Evolutionary conservation across 2,113 vertebrate genomes (phyloP), one percentile per base, ranked within the genome.

Genomic region (Chamaea fasciata): DNA sequence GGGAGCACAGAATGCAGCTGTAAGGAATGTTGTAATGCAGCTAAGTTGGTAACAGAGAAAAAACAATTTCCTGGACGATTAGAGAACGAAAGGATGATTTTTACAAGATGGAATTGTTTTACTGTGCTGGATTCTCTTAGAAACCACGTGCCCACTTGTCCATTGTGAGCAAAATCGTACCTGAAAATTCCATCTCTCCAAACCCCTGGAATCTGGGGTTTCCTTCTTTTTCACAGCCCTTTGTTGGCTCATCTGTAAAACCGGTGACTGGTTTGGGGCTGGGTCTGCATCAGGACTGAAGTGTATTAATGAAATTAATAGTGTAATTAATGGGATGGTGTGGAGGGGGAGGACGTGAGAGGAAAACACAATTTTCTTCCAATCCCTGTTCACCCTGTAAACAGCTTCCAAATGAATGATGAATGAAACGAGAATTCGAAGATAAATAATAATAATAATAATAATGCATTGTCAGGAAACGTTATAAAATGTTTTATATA

Each of bases 381-480:
- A 17, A 1, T 63, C 24, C 23, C 0, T 64, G 11, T 42, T 55
- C 41, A 52, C 21, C 4, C 16, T 71, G 62, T 50, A 41, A 92
- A 70, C 14, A 18, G 6, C 73, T 94, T 87, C 68, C 71, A 94
- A 96, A 87, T 87, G 47, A 91, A 92, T 92, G 39, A 87, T 78
- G 75, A 95, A 89, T 95, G 78, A 80, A 95, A 76, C 35, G 27
- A 69, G 56, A 83, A 67, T 62, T 90, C 18, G 37, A 88, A 95
- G 93, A 92, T 50, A 92, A 90, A 74, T 74, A 87, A 74, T 77
- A 92, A 39, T 39, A 92, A 39, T 39, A 39, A 67, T 84, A 71
- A 41, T 56, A 68, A 68, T 53, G 39, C 63, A 71, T 82, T 91
- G 49, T 78, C 88, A 80, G 68, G 74, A 91, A 94, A 69, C 55